phyloP scores from a whole-genome alignment of 2,888 invertebrate genomes.

The Ormyrus nitidulus region DNA sequence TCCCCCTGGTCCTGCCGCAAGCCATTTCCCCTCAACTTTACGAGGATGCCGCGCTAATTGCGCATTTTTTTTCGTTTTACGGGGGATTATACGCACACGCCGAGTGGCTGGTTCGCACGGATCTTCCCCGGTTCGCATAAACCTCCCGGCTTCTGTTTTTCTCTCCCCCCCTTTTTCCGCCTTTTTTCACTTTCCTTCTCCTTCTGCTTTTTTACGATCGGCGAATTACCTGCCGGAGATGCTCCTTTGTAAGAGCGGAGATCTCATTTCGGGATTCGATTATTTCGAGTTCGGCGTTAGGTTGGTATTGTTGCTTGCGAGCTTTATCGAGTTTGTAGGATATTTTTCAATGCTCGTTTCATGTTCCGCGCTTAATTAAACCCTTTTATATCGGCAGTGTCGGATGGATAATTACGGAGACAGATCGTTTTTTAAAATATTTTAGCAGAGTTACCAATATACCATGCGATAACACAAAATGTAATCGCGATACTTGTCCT shows the following conservation, averaged over 20 bases:
- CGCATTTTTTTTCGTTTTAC: no score
- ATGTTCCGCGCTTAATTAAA: slow-evolving; percentile 1
- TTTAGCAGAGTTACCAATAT: no score
- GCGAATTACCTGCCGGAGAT: neutral
- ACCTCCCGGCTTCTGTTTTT: neutral
- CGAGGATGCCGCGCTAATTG: neutral
- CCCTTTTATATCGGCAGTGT: neutral
- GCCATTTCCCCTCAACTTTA: slow-evolving; percentile 42
- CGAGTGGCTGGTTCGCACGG: neutral
- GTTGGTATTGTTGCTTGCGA: neutral
- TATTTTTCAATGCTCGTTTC: neutral
- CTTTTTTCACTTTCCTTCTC: neutral
- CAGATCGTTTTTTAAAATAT: neutral
- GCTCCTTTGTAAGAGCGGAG: neutral
- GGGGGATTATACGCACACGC: neutral
- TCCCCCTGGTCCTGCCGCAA: slow-evolving; percentile 19
- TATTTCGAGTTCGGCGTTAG: neutral
- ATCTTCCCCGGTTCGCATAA: neutral
- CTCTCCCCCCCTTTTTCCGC: neutral
- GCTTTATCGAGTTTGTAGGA: no score
- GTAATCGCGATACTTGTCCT: no score
- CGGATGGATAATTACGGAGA: neutral
- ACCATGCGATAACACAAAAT: no score
- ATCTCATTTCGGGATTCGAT: neutral
- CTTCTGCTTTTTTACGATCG: slow-evolving; percentile 5